Evolutionary conservation across 2,888 invertebrate genomes (phyloP).

Genomic region (Dermolepida albohirtum): DNA sequence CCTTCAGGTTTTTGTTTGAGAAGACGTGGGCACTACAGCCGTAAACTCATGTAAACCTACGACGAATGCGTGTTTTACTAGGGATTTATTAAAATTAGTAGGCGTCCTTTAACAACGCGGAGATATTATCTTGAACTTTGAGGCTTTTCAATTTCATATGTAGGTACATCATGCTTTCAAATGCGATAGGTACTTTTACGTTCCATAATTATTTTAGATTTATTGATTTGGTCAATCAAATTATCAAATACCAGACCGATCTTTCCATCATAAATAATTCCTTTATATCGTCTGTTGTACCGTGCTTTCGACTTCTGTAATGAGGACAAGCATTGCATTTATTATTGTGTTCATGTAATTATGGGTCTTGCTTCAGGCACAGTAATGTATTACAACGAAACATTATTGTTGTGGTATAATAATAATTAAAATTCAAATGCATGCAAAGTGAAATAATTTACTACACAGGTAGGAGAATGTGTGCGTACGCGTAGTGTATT

Average conservation of each 20-base stretch:
- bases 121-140: conserved; percentile 9
- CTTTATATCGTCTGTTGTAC: not conserved
- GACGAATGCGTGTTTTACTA: conserved; percentile 33
- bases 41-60: conserved; percentile 27
- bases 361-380: conserved; percentile 18
- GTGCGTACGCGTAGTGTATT: too few relatives aligned
- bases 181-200: not conserved
- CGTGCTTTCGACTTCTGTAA: not conserved
- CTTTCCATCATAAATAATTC: conserved; percentile 11
- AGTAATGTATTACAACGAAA: too few relatives aligned
- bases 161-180: not conserved
- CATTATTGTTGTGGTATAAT: too few relatives aligned
- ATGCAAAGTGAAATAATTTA: too few relatives aligned
- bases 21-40: conserved; percentile 32
- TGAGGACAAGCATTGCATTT: not conserved
- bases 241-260: conserved; percentile 28
- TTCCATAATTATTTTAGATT: conserved; percentile 40
- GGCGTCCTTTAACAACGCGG: conserved; percentile 38
- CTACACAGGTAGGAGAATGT: too few relatives aligned
- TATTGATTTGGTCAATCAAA: conserved; percentile 32
- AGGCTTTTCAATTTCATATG: conserved; percentile 8
- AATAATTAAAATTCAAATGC: too few relatives aligned
- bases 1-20: conserved; percentile 16
- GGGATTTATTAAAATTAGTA: conserved; percentile 42
- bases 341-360: conserved; percentile 11